Conservation (phyloP, 2,797 vertebrate genomes). For the Siniperca undulata region DNA sequence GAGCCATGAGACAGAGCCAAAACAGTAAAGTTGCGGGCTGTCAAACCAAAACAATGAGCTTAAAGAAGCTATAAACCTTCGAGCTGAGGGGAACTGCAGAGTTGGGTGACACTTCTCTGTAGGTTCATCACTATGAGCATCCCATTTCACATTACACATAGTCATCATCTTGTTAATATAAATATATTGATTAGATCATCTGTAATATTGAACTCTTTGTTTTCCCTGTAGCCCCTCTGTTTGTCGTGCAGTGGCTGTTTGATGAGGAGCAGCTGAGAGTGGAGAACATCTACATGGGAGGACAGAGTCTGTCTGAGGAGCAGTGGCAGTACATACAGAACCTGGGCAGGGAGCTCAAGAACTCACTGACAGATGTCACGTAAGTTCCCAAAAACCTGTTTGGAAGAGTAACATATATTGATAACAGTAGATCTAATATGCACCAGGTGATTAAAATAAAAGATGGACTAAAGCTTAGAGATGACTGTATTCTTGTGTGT, state of each 20-base stretch:
- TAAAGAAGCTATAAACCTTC: not conserved
- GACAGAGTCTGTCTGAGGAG: constrained; percentile 83
- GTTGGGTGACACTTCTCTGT: not conserved
- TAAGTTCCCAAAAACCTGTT: constrained; percentile 68
- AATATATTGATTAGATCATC: not conserved
- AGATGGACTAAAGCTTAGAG: not conserved
- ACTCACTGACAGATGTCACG: constrained; percentile 87
- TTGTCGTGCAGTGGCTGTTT: constrained; percentile 91
- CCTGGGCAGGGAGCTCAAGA: constrained; percentile 87
- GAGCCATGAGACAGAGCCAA: not conserved
- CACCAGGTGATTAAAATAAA: not conserved
- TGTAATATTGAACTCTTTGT: constrained; percentile 19
- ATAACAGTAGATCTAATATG: not conserved
- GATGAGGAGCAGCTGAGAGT: constrained; percentile 89
- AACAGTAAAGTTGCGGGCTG: not conserved
- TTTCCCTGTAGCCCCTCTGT: constrained; percentile 84
- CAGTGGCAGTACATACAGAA: constrained; percentile 91
- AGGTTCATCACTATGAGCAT: not conserved
- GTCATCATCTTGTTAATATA: not conserved
- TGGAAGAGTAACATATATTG: not conserved
- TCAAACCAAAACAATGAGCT: too few species aligned
- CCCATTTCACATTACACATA: not conserved
- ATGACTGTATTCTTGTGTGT: constrained; percentile 38
- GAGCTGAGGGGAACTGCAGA: not conserved
- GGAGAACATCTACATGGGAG: constrained; percentile 89